These are phyloP conservation scores for Corythornis cristatus DNA, from an alignment of 2,113 vertebrate species.

Conservation along the genomic window DNA sequence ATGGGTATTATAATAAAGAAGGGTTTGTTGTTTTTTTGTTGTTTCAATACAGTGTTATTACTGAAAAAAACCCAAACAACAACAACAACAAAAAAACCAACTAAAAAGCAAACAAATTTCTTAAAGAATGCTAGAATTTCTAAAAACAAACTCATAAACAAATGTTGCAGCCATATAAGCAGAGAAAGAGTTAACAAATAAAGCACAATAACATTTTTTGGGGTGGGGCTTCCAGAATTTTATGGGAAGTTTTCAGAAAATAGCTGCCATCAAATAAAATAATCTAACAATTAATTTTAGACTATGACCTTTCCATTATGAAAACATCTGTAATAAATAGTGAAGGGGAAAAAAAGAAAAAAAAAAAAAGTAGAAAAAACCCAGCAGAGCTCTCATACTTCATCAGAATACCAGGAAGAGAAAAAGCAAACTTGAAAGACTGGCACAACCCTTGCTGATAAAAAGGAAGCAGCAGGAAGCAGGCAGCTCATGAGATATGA, in stretches of 20 bases:
- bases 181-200: neutral
- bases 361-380: neutral
- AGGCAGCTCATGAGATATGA: neutral
- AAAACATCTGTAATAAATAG: neutral
- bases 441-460: conserved; percentile 22
- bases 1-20: neutral
- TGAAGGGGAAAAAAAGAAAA: neutral
- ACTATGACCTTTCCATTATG: conserved; percentile 1
- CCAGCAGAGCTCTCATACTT: neutral
- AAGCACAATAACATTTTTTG: neutral
- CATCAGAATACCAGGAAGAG: conserved; percentile 33
- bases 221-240: neutral
- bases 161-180: neutral
- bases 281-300: conserved; percentile 20
- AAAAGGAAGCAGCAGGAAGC: conserved; percentile 40
- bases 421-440: conserved; percentile 18
- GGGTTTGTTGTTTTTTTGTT: neutral
- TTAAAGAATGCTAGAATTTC: neutral
- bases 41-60: neutral
- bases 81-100: neutral
- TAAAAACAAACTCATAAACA: neutral
- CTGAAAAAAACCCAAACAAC: neutral
- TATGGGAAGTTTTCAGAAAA: neutral
- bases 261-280: conserved; percentile 22
- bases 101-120: neutral